Conservation (phyloP, 2,888 invertebrate genomes). For the Spicauda simplicius region DNA sequence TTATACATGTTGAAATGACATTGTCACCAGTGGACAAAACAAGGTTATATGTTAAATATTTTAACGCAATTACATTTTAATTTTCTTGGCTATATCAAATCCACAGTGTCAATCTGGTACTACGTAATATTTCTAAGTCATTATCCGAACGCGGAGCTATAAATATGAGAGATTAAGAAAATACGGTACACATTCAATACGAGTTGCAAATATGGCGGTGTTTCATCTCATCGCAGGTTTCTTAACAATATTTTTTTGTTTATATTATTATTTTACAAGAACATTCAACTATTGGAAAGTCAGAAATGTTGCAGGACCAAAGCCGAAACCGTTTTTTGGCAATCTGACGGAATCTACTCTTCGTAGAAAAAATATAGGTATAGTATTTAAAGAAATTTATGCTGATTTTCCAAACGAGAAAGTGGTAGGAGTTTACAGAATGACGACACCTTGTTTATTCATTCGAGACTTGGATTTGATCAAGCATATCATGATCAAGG, state of each 20-base stretch:
- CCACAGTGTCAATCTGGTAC: neutral
- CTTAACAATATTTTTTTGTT: conserved; percentile 3
- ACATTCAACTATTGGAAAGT: conserved; percentile 61
- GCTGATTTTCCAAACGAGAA: conserved; percentile 56
- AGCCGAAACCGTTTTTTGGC: conserved; percentile 56
- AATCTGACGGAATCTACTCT: conserved; percentile 52
- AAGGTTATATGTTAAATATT: no score
- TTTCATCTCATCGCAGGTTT: neutral
- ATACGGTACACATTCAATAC: neutral
- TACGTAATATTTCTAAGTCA: neutral
- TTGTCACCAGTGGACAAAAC: no score
- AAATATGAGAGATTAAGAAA: neutral
- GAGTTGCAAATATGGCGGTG: neutral
- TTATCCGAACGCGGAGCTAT: neutral
- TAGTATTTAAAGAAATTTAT: conserved; percentile 53
- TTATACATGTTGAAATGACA: no score
- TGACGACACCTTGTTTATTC: conserved; percentile 56
- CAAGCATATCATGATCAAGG: conserved; percentile 62
- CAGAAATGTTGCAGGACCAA: conserved; percentile 52
- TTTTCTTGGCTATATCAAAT: neutral
- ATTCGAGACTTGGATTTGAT: conserved; percentile 61
- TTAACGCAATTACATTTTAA: no score
- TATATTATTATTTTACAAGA: conserved; percentile 53
- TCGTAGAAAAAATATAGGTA: conserved; percentile 45
- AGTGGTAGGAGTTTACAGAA: conserved; percentile 60